Base-by-base conservation (phyloP, 2,888 invertebrate species). In the Acronicta psi region DNA sequence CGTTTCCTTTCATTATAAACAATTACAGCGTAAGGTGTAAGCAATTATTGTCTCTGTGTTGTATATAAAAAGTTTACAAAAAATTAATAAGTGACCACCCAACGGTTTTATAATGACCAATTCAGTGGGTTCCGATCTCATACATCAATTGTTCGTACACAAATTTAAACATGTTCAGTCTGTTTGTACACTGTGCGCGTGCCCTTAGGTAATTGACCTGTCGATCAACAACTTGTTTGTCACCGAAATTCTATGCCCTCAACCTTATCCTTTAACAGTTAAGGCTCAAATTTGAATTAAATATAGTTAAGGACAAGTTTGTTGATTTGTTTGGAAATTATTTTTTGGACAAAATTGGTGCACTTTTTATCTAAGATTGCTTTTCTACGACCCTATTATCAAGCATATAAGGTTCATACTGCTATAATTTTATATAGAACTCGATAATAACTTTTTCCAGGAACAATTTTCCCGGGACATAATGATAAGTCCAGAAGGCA, bases 161-260 rank as follows among this genome's bases (percentile, higher is more conserved):
- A 49, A 69, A 72, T 63, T 71, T 69, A 60, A 70, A 64, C 54
- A 59, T 64, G 62, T 69, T 65, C 47, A 37, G 36, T 73, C 61
- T 73, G 70, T 66, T 69, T 74, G 59, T 72, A 63, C 44, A 76
- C 50, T 69, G 63, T 50, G 61, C 65, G 64, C 84, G 84, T 82
- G 84, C 82, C 81, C 76, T 76, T 76, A 78, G 72, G 78, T 80
- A 83, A 81, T 79, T 75, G 78, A 76, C 77, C 77, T 68, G 69
- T 60, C 54, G 69, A 55, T 65, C 56, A 67, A 73, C 59, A 65
- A 62, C 69, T 52, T 45, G 59, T 49, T 43, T 40, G 45, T 42
- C n/a, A 41, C 40, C 4, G 11, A 16, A 54, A 54, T 10, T 0
- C 29, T 50, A 9, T 11, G 66, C 20, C 53, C 23, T 59, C 45